These are phyloP conservation scores for Dinocampus coccinellae DNA, from an alignment of 2,888 invertebrate species.

Conservation along the genomic window DNA sequence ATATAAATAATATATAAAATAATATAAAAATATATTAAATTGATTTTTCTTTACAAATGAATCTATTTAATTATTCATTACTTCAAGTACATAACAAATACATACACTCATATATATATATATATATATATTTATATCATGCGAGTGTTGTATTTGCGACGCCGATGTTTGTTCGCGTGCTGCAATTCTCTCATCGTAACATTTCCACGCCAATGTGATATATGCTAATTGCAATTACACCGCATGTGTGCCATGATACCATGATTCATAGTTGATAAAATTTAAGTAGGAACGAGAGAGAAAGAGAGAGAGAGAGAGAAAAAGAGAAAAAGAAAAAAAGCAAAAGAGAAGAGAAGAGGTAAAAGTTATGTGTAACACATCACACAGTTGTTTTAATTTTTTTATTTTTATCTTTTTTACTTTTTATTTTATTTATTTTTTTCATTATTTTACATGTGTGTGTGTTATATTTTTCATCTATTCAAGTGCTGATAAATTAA, in stretches of 20 bases:
- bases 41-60: neutral
- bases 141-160: constrained; percentile 31
- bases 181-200: constrained; percentile 34
- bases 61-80: constrained; percentile 9
- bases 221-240: constrained; percentile 68
- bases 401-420: no score
- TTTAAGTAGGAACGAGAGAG: no score
- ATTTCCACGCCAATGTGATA: constrained; percentile 58
- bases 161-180: constrained; percentile 56
- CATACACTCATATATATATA: neutral
- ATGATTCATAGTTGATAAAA: neutral
- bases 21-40: neutral
- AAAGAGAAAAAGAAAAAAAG: no score
- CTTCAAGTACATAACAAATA: neutral
- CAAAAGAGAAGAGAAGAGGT: no score
- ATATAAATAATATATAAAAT: neutral
- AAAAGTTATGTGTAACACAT: constrained; percentile 11
- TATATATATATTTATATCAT: neutral
- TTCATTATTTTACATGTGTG: no score
- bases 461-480: neutral
- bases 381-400: constrained; percentile 3
- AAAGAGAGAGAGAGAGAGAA: no score
- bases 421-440: no score
- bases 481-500: neutral
- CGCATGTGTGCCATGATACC: constrained; percentile 51